Conservation (phyloP, 2,113 vertebrate genomes). For the Sander vitreus region DNA sequence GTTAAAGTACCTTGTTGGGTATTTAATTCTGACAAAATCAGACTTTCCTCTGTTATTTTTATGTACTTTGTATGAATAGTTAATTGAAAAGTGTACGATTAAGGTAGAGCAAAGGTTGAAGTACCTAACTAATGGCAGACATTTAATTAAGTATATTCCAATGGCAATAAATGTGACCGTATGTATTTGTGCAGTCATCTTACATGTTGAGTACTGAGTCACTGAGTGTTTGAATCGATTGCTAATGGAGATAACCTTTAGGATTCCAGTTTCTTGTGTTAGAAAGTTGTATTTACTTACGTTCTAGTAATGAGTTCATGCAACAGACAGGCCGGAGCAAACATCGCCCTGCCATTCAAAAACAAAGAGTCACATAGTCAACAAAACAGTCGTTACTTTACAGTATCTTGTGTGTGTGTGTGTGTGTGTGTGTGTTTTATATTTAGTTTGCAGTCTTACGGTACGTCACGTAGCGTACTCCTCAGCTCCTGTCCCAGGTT, state of each 20-base stretch:
- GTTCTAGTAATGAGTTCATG: constrained; percentile 94
- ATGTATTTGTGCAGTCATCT: background rate
- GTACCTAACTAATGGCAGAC: background rate
- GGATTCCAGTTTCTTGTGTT: background rate
- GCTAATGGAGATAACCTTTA: background rate
- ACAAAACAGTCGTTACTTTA: fast-evolving
- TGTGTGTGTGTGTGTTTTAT: background rate
- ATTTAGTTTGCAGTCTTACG: constrained; percentile 82
- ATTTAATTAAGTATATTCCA: background rate
- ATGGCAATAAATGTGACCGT: background rate
- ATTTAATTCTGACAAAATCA: background rate
- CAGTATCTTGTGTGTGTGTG: background rate
- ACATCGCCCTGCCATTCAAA: constrained; percentile 88
- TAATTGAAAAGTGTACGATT: background rate
- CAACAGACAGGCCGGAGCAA: constrained; percentile 94
- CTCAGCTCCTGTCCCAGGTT: constrained; percentile 92
- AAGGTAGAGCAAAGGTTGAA: background rate
- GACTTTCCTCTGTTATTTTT: background rate
- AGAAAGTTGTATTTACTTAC: constrained; percentile 81
- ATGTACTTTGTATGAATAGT: background rate
- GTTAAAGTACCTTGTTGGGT: background rate
- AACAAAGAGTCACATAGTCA: constrained; percentile 31
- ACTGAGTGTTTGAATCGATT: background rate
- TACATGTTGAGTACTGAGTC: background rate
- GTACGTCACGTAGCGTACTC: constrained; percentile 90